Conservation (phyloP, 2,888 invertebrate species). For the Bimastos eiseni region DNA sequence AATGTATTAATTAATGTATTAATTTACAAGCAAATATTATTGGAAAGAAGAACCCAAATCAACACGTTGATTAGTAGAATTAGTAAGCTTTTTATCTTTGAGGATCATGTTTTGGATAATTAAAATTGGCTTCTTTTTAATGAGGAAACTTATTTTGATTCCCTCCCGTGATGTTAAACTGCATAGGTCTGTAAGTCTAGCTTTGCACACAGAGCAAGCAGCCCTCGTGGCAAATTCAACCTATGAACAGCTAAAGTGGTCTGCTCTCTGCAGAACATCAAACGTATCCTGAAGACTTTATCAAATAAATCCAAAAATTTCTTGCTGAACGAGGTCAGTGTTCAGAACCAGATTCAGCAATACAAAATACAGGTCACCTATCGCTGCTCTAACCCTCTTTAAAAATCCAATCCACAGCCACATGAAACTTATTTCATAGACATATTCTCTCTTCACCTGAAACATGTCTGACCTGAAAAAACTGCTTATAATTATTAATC, state of each 20-base stretch:
- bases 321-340: neutral
- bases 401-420: neutral
- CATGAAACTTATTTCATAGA: constrained; percentile 5
- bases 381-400: neutral
- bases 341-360: neutral
- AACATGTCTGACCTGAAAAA: neutral
- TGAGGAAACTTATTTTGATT: neutral
- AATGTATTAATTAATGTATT: no score
- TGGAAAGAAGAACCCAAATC: neutral
- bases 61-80: neutral
- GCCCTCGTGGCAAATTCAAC: neutral
- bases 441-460: neutral
- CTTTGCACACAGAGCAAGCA: neutral
- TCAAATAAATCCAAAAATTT: neutral
- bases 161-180: neutral
- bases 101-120: neutral
- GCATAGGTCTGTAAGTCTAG: neutral
- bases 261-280: neutral
- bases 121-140: neutral
- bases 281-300: neutral
- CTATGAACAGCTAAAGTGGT: neutral
- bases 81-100: neutral
- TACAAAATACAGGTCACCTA: neutral
- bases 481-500: neutral
- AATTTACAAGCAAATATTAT: neutral